These are phyloP conservation scores for Pseudoips prasinana DNA, from an alignment of 2,888 invertebrate genomes.

Conservation along the genomic window DNA sequence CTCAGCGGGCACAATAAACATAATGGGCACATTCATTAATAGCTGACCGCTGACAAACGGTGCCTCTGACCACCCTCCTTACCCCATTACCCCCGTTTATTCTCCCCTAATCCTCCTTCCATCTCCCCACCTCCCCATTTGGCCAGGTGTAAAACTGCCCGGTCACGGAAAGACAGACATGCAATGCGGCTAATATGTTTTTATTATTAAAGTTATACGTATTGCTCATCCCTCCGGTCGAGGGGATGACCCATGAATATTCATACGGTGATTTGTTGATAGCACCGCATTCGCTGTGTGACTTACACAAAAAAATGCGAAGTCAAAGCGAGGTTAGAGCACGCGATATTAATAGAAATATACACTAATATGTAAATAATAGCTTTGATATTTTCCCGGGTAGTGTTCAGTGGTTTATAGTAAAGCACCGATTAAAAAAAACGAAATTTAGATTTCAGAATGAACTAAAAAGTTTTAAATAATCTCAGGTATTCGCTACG, in stretches of 20 bases:
- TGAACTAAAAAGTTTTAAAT: no score
- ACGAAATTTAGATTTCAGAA: no score
- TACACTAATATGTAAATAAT: no score
- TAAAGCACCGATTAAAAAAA: no score
- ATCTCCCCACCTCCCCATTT: slow-evolving; percentile 51
- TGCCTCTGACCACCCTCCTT: slow-evolving; percentile 61
- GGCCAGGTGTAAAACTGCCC: slow-evolving; percentile 80
- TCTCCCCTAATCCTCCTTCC: slow-evolving; percentile 46
- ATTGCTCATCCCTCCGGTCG: slow-evolving; percentile 60
- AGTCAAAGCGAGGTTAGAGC: slow-evolving; percentile 1
- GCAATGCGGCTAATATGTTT: slow-evolving; percentile 80
- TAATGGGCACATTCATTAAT: slow-evolving; percentile 77
- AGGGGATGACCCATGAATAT: slow-evolving; percentile 74
- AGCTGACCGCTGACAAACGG: slow-evolving; percentile 77
- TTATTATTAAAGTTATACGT: slow-evolving; percentile 74
- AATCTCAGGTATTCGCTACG: no score
- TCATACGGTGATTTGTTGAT: slow-evolving; percentile 75
- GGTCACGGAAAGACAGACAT: slow-evolving; percentile 79
- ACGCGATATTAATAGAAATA: no score
- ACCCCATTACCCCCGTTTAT: slow-evolving; percentile 49
- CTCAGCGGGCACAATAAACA: slow-evolving; percentile 76
- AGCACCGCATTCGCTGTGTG: slow-evolving; percentile 31
- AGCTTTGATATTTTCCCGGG: no score
- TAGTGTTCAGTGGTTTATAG: no score
- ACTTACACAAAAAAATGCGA: slow-evolving; percentile 10